Percentiles rank a stretch among this genome's conserved stretches.
These are phyloP conservation scores for Orius insidiosus DNA, from an alignment of 1,140 invertebrate species.

Conservation along the genomic window DNA sequence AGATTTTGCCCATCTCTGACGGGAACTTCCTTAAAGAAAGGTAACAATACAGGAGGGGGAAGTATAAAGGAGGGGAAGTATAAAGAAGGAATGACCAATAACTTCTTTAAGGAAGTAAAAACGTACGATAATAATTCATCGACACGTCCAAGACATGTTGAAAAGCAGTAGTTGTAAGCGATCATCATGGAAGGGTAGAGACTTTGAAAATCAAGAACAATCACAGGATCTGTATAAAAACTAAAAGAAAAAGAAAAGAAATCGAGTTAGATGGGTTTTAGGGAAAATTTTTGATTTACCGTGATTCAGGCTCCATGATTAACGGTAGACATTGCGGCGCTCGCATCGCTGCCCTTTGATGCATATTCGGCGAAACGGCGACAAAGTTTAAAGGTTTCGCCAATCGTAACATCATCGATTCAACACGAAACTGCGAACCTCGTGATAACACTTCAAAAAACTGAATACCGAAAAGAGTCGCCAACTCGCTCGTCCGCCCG, in stretches of 20 bases:
- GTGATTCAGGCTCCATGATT: constrained; percentile 81
- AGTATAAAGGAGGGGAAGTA: too few relatives aligned
- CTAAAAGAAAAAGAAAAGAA: constrained; percentile 27
- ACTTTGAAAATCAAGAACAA: constrained; percentile 97
- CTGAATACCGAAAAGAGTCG: constrained; percentile 90
- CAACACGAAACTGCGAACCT: constrained; percentile 92
- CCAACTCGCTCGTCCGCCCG: constrained; percentile 81
- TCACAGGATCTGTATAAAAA: constrained; percentile 68
- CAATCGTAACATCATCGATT: constrained; percentile 93
- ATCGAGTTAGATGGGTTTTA: too few relatives aligned
- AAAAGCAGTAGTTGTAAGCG: constrained; percentile 97
- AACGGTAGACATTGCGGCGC: constrained; percentile 85
- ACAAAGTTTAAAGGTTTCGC: constrained; percentile 76
- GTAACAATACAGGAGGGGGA: too few relatives aligned
- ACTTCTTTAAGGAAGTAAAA: too few relatives aligned
- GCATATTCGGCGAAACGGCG: constrained; percentile 66
- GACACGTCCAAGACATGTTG: constrained; percentile 84
- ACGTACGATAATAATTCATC: constrained; percentile 38
- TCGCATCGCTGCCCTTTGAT: constrained; percentile 73
- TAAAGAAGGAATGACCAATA: too few relatives aligned
- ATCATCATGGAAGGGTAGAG: constrained; percentile 98
- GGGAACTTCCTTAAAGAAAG: too few relatives aligned
- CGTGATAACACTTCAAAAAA: constrained; percentile 93
- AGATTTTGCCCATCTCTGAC: too few relatives aligned
- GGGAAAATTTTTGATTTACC: constrained; percentile 21